Evolutionary conservation across 2,888 invertebrate species (phyloP).

Genomic region (Glaucopsyche alexis): DNA sequence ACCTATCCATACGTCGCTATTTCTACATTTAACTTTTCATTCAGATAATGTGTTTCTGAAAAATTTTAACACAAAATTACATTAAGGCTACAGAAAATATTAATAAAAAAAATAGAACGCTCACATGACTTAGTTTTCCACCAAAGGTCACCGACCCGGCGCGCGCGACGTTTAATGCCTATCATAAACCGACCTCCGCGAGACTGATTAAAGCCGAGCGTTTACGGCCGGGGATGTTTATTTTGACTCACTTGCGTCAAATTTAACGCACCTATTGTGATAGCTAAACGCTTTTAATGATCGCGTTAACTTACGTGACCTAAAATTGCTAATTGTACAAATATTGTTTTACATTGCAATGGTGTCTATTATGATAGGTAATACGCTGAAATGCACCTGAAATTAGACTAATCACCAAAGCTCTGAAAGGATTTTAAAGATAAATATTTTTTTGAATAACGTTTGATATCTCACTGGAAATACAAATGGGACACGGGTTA

Average conservation of each 20-base stretch:
- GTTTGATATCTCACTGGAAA: not conserved
- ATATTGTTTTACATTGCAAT: not conserved
- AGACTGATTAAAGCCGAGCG: slow-evolving; percentile 56
- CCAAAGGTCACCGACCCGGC: slow-evolving; percentile 59
- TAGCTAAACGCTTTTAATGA: slow-evolving; percentile 32
- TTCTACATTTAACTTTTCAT: too few species aligned
- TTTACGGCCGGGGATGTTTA: slow-evolving; percentile 49
- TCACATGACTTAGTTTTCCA: slow-evolving; percentile 39
- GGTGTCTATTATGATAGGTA: not conserved
- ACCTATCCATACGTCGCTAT: too few species aligned
- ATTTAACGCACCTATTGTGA: slow-evolving; percentile 40
- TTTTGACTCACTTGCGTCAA: slow-evolving; percentile 44
- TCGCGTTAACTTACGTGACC: slow-evolving; percentile 31
- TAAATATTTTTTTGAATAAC: not conserved
- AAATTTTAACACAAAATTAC: not conserved
- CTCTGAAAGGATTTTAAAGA: not conserved
- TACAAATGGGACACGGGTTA: not conserved
- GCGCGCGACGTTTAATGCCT: slow-evolving; percentile 56
- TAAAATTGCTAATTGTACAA: slow-evolving; percentile 30
- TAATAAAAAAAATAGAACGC: not conserved
- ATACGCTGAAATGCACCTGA: not conserved
- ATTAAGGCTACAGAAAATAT: not conserved
- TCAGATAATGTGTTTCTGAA: not conserved
- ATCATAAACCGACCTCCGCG: slow-evolving; percentile 61
- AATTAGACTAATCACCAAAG: not conserved